These are phyloP conservation scores for Galeopterus variegatus DNA, from an alignment of 2,113 vertebrate genomes.

Conservation along the genomic window DNA sequence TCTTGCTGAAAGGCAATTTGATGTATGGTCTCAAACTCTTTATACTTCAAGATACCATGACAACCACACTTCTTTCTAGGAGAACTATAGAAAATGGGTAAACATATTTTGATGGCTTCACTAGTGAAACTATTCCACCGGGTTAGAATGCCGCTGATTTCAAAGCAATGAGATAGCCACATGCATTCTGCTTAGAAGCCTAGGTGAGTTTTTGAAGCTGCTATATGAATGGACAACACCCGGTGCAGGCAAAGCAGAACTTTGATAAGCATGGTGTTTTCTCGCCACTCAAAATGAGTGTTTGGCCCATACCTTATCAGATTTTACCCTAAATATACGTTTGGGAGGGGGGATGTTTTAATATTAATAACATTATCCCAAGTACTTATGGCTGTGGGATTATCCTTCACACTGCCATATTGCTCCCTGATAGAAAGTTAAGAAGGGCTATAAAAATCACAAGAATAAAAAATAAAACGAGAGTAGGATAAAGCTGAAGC, in stretches of 20 bases:
- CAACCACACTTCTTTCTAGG: not conserved
- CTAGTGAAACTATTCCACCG: not conserved
- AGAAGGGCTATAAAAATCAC: not conserved
- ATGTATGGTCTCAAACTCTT: not conserved
- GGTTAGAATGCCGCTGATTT: not conserved
- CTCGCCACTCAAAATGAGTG: not conserved
- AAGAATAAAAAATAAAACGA: not conserved
- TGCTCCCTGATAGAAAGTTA: conserved; percentile 13
- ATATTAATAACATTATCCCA: conserved; percentile 18
- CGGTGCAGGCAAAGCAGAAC: conserved; percentile 9
- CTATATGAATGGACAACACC: not conserved
- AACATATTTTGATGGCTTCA: not conserved
- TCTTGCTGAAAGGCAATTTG: conserved; percentile 27
- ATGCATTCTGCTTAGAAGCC: conserved; percentile 6
- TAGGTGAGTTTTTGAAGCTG: not conserved
- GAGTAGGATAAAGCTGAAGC: not conserved
- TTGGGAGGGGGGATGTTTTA: not conserved
- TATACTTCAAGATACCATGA: not conserved
- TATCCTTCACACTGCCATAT: not conserved
- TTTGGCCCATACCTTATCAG: not conserved
- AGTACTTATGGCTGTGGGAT: conserved; percentile 4
- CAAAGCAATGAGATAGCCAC: conserved; percentile 55
- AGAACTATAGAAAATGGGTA: not conserved
- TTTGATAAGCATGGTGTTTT: not conserved
- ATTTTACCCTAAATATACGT: conserved; percentile 25